phyloP scores from a whole-genome alignment of 2,797 vertebrate genomes.

The Danio jaintianensis region DNA sequence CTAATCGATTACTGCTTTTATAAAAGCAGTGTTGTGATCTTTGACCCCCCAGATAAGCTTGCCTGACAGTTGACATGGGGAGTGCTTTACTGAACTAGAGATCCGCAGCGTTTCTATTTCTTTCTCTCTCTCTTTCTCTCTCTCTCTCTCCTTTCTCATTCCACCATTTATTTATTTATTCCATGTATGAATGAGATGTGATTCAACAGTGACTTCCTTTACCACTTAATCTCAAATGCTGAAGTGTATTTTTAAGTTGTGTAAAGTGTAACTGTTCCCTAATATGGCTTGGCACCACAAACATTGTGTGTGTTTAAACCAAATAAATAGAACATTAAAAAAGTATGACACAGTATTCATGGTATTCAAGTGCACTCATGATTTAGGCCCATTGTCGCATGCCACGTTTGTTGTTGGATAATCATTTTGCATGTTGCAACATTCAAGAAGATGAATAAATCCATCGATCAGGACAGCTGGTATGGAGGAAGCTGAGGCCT shows the following conservation, averaged over 20 bases:
- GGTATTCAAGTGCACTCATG: neutral
- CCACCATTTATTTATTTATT: too few relatives aligned
- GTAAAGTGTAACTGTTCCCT: neutral
- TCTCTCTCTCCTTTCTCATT: too few relatives aligned
- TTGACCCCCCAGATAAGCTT: conserved; percentile 76
- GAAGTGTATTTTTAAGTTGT: conserved; percentile 41
- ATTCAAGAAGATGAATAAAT: conserved; percentile 67
- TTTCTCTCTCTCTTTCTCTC: conserved; percentile 18
- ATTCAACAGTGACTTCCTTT: conserved; percentile 10
- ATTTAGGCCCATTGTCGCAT: conserved; percentile 37
- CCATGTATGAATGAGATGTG: neutral
- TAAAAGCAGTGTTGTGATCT: conserved; percentile 71
- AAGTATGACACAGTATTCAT: too few relatives aligned
- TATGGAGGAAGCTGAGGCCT: conserved; percentile 46
- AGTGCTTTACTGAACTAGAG: conserved; percentile 68
- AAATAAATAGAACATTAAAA: too few relatives aligned
- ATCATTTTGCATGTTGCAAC: conserved; percentile 64
- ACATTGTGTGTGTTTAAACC: too few relatives aligned
- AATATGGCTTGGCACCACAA: conserved; percentile 6
- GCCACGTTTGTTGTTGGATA: conserved; percentile 62
- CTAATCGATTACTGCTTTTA: conserved; percentile 83
- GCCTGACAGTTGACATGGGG: conserved; percentile 80
- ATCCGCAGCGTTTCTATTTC: conserved; percentile 52
- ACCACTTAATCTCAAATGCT: conserved; percentile 53
- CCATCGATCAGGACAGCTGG: conserved; percentile 68